phyloP scores from a whole-genome alignment of 2,888 invertebrate genomes.

The Apamea anceps region DNA sequence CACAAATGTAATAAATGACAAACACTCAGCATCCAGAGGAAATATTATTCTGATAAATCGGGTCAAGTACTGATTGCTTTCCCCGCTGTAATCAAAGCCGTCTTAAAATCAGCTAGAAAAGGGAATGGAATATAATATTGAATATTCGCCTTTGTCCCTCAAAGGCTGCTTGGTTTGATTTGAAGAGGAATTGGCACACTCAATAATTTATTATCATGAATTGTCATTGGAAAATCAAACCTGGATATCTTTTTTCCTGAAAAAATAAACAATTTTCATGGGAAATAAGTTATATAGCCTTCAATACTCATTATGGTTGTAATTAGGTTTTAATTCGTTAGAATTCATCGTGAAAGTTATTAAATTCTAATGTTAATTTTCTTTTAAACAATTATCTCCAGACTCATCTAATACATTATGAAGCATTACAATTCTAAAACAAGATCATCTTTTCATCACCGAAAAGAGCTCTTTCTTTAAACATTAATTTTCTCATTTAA shows the following conservation, averaged over 20 bases:
- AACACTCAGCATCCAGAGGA: slow-evolving; percentile 4
- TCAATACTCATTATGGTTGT: neutral
- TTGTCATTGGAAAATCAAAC: neutral
- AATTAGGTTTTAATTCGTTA: neutral
- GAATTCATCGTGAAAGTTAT: neutral
- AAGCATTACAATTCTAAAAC: neutral
- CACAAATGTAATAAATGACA: slow-evolving; percentile 44
- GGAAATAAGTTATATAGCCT: neutral
- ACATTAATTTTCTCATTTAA: neutral
- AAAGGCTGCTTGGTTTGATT: slow-evolving; percentile 14
- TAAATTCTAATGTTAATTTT: neutral
- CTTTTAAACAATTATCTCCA: too few relatives aligned
- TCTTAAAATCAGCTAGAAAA: slow-evolving; percentile 18
- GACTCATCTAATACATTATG: neutral
- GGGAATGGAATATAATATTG: slow-evolving; percentile 17
- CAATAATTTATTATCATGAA: neutral
- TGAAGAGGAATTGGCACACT: neutral
- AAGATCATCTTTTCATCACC: neutral
- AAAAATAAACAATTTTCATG: neutral
- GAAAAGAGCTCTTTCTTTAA: neutral
- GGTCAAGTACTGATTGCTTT: slow-evolving; percentile 62
- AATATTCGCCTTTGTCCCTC: slow-evolving; percentile 15
- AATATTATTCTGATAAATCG: slow-evolving; percentile 51
- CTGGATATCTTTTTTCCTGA: neutral
- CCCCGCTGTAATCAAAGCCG: slow-evolving; percentile 28